Evolutionary conservation across 1,140 invertebrate genomes (phyloP).

Genomic region (Meloidogyne hapla): DNA sequence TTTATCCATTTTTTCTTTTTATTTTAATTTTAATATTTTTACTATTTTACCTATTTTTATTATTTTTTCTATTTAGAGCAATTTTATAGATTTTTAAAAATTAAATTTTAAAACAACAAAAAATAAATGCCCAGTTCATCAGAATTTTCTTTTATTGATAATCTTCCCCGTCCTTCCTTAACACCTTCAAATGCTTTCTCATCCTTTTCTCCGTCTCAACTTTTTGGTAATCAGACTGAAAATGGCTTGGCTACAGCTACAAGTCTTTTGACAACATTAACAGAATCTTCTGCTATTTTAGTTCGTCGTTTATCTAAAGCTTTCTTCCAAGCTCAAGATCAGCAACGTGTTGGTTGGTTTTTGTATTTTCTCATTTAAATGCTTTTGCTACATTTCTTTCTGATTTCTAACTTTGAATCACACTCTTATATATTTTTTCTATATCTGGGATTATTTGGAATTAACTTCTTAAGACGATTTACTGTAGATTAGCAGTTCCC

Average conservation of each 20-base stretch:
- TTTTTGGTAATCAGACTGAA: neutral
- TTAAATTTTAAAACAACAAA: neutral
- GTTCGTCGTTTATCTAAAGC: constrained; percentile 60
- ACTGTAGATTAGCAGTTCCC: too few relatives aligned
- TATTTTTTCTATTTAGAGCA: neutral
- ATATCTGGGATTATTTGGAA: too few relatives aligned
- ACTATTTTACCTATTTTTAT: neutral
- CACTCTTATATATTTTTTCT: too few relatives aligned
- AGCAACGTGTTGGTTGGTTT: constrained; percentile 53
- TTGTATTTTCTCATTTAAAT: neutral
- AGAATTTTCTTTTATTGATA: constrained; percentile 6
- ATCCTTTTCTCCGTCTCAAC: neutral
- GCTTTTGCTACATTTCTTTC: too few relatives aligned
- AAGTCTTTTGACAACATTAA: constrained; percentile 31
- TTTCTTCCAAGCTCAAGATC: constrained; percentile 61
- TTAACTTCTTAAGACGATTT: too few relatives aligned
- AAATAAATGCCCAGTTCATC: neutral
- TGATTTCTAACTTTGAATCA: too few relatives aligned
- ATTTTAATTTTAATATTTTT: neutral
- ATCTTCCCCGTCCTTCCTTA: neutral
- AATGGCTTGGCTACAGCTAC: neutral
- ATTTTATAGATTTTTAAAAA: neutral
- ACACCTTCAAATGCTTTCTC: neutral
- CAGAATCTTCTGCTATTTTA: constrained; percentile 58
- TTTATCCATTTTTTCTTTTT: neutral